Evolutionary conservation across 2,888 invertebrate species (phyloP).

Genomic region (Chymomyza caudatula): DNA sequence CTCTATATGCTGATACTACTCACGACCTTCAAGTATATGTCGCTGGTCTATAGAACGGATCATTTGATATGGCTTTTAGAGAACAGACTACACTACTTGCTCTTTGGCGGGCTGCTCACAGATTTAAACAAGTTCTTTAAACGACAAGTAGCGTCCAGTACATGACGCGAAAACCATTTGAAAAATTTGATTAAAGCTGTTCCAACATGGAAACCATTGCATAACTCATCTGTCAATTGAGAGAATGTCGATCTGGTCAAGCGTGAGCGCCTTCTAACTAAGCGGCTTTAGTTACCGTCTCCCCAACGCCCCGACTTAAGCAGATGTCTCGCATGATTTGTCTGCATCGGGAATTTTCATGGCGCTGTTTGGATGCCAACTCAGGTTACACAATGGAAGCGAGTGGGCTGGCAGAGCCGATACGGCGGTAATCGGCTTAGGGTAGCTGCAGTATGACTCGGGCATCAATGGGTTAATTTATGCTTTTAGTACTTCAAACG

Average conservation of each 20-base stretch:
- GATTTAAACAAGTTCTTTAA: slow-evolving; percentile 44
- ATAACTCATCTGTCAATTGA: not conserved
- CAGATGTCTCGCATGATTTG: slow-evolving; percentile 54
- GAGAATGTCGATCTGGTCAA: not conserved
- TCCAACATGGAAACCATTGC: not conserved
- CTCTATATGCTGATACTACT: slow-evolving; percentile 32
- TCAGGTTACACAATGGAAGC: slow-evolving; percentile 20
- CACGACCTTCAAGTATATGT: slow-evolving; percentile 36
- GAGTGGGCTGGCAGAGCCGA: not conserved
- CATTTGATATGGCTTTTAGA: slow-evolving; percentile 47
- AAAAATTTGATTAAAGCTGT: slow-evolving; percentile 42
- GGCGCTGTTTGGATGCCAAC: not conserved
- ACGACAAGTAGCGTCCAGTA: slow-evolving; percentile 5
- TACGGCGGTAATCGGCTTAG: slow-evolving; percentile 50
- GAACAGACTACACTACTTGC: slow-evolving; percentile 38
- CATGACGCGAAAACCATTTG: slow-evolving; percentile 14
- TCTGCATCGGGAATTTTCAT: not conserved
- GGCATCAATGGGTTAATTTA: slow-evolving; percentile 4
- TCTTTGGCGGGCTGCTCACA: slow-evolving; percentile 51
- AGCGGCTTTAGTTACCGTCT: slow-evolving; percentile 46
- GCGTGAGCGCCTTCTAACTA: slow-evolving; percentile 7
- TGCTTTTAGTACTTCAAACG: slow-evolving; percentile 7
- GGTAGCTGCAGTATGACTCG: not conserved
- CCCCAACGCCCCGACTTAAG: slow-evolving; percentile 16
- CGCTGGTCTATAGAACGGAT: slow-evolving; percentile 38